Evolutionary conservation across 2,113 vertebrate genomes (phyloP).

Genomic region (Eubucco bourcierii): DNA sequence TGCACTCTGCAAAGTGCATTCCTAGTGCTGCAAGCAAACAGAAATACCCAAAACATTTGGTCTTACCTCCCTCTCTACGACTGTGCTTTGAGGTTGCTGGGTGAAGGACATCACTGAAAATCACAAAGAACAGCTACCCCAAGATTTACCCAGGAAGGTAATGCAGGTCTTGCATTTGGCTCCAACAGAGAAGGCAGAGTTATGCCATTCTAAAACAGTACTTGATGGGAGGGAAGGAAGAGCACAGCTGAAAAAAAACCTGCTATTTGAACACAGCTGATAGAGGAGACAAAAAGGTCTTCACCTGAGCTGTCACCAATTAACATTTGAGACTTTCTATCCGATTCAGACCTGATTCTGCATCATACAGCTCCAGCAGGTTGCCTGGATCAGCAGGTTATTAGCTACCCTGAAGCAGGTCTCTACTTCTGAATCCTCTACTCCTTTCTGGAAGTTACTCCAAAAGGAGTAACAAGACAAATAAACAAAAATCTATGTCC

Average conservation of each 20-base stretch:
- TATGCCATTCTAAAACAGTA: neutral
- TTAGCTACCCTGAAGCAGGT: neutral
- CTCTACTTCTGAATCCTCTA: neutral
- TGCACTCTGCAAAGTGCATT: neutral
- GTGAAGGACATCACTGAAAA: neutral
- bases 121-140: neutral
- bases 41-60: neutral
- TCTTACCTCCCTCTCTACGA: neutral
- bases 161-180: neutral
- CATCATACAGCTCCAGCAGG: neutral
- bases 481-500: too few species aligned
- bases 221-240: accelerated
- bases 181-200: neutral
- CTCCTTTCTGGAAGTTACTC: too few species aligned
- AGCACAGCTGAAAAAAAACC: neutral
- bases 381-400: neutral
- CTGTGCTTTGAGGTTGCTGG: neutral
- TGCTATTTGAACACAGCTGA: neutral
- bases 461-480: too few species aligned
- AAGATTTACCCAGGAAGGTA: neutral
- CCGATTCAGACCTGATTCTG: neutral
- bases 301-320: neutral
- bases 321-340: neutral
- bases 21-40: neutral
- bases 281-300: neutral